Evolutionary conservation across 2,888 invertebrate genomes (phyloP).

Genomic region (Mythimna ferrago): DNA sequence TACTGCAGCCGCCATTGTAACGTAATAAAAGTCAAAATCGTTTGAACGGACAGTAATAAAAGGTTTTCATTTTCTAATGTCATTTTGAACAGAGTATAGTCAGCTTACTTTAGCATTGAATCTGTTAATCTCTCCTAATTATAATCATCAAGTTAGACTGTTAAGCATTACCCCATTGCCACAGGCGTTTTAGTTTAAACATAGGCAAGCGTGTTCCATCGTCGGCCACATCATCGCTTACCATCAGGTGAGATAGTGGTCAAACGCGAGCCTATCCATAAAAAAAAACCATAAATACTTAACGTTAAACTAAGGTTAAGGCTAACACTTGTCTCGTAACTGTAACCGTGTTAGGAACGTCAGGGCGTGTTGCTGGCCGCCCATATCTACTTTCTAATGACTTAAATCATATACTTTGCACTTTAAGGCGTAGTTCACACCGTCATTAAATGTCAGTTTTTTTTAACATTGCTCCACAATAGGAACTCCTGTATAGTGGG

Average conservation of each 20-base stretch:
- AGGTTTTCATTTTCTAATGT: no score
- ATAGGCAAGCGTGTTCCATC: neutral
- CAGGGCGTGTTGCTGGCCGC: constrained; percentile 49
- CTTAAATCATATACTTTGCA: constrained; percentile 42
- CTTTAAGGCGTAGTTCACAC: constrained; percentile 25
- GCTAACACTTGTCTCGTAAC: constrained; percentile 37
- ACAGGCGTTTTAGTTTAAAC: neutral
- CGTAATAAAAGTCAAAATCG: no score
- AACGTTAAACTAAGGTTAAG: constrained; percentile 10
- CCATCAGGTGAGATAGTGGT: no score
- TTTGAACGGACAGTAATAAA: no score
- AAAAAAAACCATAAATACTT: constrained; percentile 10
- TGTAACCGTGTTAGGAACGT: constrained; percentile 54
- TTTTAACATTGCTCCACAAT: no score
- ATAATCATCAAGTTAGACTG: constrained; percentile 8
- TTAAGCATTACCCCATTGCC: neutral
- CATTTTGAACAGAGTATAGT: no score
- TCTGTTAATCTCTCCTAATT: neutral
- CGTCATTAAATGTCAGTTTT: constrained; percentile 14
- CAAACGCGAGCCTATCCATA: no score
- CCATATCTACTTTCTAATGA: constrained; percentile 63
- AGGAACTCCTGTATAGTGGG: no score
- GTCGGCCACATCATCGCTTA: no score
- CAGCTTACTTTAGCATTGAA: neutral
- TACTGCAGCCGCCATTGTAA: no score